Evolutionary conservation across 2,797 vertebrate genomes (phyloP), one percentile per base, ranked within the genome.

Genomic region (Myotis daubentonii): DNA sequence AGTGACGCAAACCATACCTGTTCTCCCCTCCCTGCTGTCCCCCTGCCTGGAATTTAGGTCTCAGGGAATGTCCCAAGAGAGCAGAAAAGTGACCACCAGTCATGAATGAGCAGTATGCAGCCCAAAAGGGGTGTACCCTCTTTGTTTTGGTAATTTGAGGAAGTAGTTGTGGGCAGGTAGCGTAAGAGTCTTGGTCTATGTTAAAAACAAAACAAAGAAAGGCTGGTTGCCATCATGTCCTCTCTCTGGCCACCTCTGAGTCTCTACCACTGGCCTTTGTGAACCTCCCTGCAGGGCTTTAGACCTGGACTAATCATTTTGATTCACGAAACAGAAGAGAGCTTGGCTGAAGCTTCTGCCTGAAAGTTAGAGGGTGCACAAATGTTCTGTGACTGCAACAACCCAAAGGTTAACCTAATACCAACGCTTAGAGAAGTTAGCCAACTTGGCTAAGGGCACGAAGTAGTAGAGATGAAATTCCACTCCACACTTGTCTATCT

Each of bases 141-240:
- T 78, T 49, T n/a, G 66, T 30, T 81, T 76, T 80, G 44, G 15
- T 41, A n/a, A 49, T 76, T 76, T 71, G 7, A 55, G 23, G n/a
- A 89, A 33, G 11, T 49, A 25, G 51, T 20, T 74, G 28, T 71
- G 83, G 41, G 41, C 6, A 80, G 15, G 30, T 71, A 17, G 15
- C 68, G n/a, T 65, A 33, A 36, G 36, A 88, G 7, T 68, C 60
- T 82, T 47, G 6, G 28, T 65, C 55, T 84, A 60, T 88, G 47
- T 65, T 87, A 38, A 76, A 90, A 94, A 72, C 28, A n/a, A 82
- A 71, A 62, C 10, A 30, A 20, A 75, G 41, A 87, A 87, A 81
- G 11, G 28, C 66, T 80, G 28, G 6, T 60, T 94, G 44, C 22
- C 6, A 85, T 38, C 20, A 33, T 23, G 12, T 75, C 36, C 22